Evolutionary conservation across 2,888 invertebrate species (phyloP).

Genomic region (Diarsia mendica): DNA sequence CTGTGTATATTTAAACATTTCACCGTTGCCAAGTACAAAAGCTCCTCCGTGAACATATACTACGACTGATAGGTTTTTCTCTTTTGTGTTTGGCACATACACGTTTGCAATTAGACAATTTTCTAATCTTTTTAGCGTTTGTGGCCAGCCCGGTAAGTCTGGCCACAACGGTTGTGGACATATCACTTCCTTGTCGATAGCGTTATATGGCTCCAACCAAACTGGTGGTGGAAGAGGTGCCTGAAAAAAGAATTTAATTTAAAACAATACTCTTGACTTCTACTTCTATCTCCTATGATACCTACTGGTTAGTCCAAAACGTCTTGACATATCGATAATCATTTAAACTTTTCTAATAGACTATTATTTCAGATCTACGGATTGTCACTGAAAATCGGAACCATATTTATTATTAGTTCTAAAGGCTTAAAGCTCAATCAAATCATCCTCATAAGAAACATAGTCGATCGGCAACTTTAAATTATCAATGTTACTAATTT

Average conservation of each 20-base stretch:
- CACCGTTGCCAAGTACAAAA: constrained; percentile 67
- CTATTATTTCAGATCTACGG: neutral
- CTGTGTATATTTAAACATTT: constrained; percentile 47
- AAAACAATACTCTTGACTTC: too few relatives aligned
- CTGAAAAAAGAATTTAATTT: constrained; percentile 64
- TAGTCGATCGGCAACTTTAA: too few relatives aligned
- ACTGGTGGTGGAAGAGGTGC: constrained; percentile 71
- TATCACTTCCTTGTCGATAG: constrained; percentile 66
- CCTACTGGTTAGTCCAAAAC: neutral
- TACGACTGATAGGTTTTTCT: constrained; percentile 68
- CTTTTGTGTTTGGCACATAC: constrained; percentile 77
- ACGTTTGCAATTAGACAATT: constrained; percentile 81
- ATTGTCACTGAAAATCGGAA: neutral
- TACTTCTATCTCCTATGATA: too few relatives aligned
- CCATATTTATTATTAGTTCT: neutral
- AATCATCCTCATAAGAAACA: too few relatives aligned
- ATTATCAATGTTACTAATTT: too few relatives aligned
- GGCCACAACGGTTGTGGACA: constrained; percentile 67
- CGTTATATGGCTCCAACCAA: constrained; percentile 72
- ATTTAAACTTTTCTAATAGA: neutral
- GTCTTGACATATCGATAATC: neutral
- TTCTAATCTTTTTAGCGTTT: constrained; percentile 65
- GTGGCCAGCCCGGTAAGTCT: neutral
- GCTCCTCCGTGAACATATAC: constrained; percentile 74
- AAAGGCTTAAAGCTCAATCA: too few relatives aligned